Evolutionary conservation across 2,113 vertebrate species (phyloP), one percentile per base, ranked within the genome.

Genomic region (Clarias magur): DNA sequence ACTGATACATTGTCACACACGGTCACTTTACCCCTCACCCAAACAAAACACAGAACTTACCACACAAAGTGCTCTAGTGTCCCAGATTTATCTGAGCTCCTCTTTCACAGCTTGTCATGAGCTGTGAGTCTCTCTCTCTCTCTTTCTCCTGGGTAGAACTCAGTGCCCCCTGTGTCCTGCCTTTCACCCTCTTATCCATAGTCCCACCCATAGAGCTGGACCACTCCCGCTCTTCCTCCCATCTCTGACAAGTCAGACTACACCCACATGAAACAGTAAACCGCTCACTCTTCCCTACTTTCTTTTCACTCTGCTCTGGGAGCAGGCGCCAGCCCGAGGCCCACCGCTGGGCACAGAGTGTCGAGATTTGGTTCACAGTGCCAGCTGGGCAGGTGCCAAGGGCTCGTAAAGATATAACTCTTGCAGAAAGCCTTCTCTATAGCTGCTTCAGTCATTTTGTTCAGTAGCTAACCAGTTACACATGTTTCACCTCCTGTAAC

Each of bases 301-400:
- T 60, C 70, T 56, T 60, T 30, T 87, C 53, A 79, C 81, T 88
- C 82, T 68, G 88, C 68, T 53, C 81, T 42, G 25, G 53, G 82
- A 82, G 85, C 25, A 86, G 82, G 85, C 91, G 91, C 91, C 92
- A 92, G 65, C 23, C 57, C 79, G 93, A 92, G 94, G 93, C 84
- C 92, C 86, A 67, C 80, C 57, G 88, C 82, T 91, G 94, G 92
- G 93, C 90, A 93, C 79, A 79, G 75, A 62, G 86, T 63, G 84
- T 91, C 42, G 17, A 87, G 88, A 30, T 84, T 83, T 90, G 83
- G 27, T 2, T 0, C n/a, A 23, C 85, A 48, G 54, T 92, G 93
- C 93, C 93, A 94, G 88, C 89, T 94, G 95, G 93, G 87, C 48
- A 84, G 83, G 72, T 85, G 91, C 93, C 93, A 94, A 89, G 83